Percentiles rank a stretch among this genome's conserved stretches.
These are phyloP conservation scores for Trichomycterus rosablanca DNA, from an alignment of 2,113 vertebrate species.

Conservation along the genomic window DNA sequence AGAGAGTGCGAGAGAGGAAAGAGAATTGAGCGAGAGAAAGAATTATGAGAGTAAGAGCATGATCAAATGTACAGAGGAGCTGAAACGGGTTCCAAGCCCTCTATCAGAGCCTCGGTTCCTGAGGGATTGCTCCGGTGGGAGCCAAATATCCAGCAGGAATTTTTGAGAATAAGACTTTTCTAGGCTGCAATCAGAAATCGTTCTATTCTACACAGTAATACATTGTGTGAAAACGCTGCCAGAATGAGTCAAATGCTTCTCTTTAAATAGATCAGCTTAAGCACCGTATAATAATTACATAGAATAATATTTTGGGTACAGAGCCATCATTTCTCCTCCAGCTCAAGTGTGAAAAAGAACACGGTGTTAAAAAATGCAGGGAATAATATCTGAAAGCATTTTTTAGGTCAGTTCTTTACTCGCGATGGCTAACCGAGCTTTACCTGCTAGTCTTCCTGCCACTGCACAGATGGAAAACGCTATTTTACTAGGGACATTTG, in stretches of 20 bases:
- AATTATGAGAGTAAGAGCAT: not conserved
- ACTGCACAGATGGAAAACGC: conserved; percentile 62
- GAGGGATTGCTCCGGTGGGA: conserved; percentile 13
- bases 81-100: conserved; percentile 11
- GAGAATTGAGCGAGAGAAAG: conserved; percentile 1
- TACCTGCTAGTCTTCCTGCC: conserved; percentile 43
- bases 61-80: conserved; percentile 13
- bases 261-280: conserved; percentile 37
- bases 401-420: conserved; percentile 20
- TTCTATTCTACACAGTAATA: conserved; percentile 4
- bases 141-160: conserved; percentile 22
- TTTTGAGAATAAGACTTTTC: conserved; percentile 10
- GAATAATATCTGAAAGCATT: conserved; percentile 1
- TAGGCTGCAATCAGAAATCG: conserved; percentile 14
- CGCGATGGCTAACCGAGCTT: conserved; percentile 11
- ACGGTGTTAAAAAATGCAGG: conserved; percentile 1
- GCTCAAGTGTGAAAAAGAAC: conserved; percentile 1
- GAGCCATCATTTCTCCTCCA: conserved; percentile 13
- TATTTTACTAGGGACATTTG: conserved; percentile 67
- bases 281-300: conserved; percentile 29
- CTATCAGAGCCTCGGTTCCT: conserved; percentile 19
- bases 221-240: conserved; percentile 17
- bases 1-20: too few species aligned
- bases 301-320: conserved; percentile 14
- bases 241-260: conserved; percentile 27